phyloP scores from a whole-genome alignment of 2,113 vertebrate genomes.

The Dromaius novaehollandiae region DNA sequence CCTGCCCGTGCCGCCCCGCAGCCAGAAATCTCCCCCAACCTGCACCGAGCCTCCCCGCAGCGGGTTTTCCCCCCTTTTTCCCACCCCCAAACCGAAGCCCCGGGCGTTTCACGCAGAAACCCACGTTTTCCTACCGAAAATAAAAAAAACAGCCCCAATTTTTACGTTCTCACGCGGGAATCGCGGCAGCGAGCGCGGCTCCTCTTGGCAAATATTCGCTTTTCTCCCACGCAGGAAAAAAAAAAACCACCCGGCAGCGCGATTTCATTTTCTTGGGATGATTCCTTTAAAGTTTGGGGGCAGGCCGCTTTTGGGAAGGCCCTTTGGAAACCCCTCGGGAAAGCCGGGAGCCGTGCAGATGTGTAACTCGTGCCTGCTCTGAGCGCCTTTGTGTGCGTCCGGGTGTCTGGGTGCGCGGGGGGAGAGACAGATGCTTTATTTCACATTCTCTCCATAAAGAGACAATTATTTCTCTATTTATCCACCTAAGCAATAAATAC shows the following conservation, averaged over 20 bases:
- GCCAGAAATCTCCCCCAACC: too few species aligned
- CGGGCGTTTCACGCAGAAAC: too few species aligned
- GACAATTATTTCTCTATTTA: constrained; percentile 50
- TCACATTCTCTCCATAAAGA: constrained; percentile 41
- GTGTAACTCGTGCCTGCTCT: not conserved
- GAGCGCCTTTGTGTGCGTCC: not conserved
- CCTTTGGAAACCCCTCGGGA: too few species aligned
- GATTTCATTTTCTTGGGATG: too few species aligned
- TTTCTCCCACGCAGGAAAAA: not conserved
- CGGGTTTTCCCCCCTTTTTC: not conserved
- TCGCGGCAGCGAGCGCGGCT: not conserved
- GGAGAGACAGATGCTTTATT: constrained; percentile 34
- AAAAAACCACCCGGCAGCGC: not conserved
- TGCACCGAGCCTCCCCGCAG: not conserved
- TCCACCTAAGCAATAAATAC: constrained; percentile 48
- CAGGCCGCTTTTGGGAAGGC: not conserved
- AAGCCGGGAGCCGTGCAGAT: not conserved
- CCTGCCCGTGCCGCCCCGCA: not conserved
- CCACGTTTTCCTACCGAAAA: not conserved
- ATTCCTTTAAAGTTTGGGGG: not conserved
- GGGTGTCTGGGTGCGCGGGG: not conserved
- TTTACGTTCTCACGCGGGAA: not conserved
- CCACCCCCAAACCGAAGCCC: not conserved
- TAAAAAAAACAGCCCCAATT: too few species aligned
- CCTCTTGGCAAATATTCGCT: not conserved